These are phyloP conservation scores for Xiphophorus maculatus DNA, from an alignment of 2,113 vertebrate genomes.

Conservation along the genomic window DNA sequence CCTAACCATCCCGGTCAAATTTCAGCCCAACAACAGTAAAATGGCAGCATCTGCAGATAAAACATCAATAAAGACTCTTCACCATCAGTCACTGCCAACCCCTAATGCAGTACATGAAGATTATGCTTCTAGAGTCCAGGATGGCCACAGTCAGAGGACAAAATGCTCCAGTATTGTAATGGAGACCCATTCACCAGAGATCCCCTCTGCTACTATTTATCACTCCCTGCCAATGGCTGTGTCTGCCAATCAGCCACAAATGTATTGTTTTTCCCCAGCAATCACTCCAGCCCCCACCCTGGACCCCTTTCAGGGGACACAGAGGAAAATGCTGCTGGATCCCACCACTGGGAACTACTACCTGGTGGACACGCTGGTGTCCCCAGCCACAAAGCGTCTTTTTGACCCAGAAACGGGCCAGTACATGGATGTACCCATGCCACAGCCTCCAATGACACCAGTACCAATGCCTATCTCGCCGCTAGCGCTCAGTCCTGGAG, in stretches of 20 bases:
- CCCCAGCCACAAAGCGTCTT: conserved; percentile 86
- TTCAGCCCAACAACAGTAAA: conserved; percentile 44
- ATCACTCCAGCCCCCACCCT: conserved; percentile 75
- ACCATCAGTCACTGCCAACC: conserved; percentile 55
- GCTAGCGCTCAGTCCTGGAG: conserved; percentile 84
- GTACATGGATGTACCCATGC: conserved; percentile 91
- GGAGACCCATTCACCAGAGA: conserved; percentile 73
- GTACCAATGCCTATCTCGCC: conserved; percentile 78
- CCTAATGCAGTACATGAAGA: conserved; percentile 43
- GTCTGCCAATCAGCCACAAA: conserved; percentile 70
- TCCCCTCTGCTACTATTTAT: conserved; percentile 80
- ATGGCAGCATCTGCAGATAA: conserved; percentile 36
- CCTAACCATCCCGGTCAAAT: conserved; percentile 85
- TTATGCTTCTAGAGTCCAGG: conserved; percentile 15
- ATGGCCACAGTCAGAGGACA: conserved; percentile 40
- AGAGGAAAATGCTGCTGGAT: conserved; percentile 94
- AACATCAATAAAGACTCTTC: conserved; percentile 59
- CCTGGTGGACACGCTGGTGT: conserved; percentile 91
- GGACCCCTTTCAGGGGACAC: conserved; percentile 82
- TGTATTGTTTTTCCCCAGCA: conserved; percentile 87
- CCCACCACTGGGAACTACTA: conserved; percentile 93
- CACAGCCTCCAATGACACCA: conserved; percentile 80
- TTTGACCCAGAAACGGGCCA: conserved; percentile 96
- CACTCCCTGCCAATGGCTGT: conserved; percentile 78
- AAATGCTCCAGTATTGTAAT: conserved; percentile 62